These are phyloP conservation scores for Phoeniculus purpureus DNA, from an alignment of 2,797 vertebrate genomes.

Conservation along the genomic window DNA sequence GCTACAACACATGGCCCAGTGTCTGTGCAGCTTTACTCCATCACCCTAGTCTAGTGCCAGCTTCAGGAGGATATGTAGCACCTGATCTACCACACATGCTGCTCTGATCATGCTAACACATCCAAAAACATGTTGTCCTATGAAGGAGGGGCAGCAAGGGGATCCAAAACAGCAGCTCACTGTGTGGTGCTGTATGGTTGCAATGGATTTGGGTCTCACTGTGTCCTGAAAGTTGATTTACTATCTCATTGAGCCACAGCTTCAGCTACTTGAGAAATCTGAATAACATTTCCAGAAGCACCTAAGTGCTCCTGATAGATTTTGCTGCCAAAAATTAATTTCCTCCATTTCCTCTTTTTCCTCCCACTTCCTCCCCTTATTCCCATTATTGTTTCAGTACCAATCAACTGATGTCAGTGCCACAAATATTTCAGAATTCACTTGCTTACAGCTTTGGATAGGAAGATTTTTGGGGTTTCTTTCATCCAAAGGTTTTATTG, in stretches of 20 bases:
- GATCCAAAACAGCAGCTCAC: neutral
- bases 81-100: neutral
- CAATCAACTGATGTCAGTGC: slow-evolving; percentile 15
- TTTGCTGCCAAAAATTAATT: slow-evolving; percentile 44
- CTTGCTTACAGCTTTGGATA: neutral
- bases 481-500: neutral
- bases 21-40: neutral
- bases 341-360: slow-evolving; percentile 30
- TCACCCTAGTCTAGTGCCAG: neutral
- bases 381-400: slow-evolving; percentile 23
- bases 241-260: neutral
- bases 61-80: neutral
- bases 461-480: neutral
- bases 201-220: neutral
- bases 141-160: neutral
- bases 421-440: neutral
- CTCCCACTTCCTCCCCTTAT: slow-evolving; percentile 2
- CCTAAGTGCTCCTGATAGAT: slow-evolving; percentile 23
- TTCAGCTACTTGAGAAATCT: neutral
- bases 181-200: neutral
- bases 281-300: slow-evolving; percentile 20
- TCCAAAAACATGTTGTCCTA: neutral
- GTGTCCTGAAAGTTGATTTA: slow-evolving; percentile 35
- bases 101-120: neutral
- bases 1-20: neutral